Percentiles rank a stretch among this genome's conserved stretches.
phyloP scores from a whole-genome alignment of 2,113 vertebrate species.

The Bujurquina vittata region DNA sequence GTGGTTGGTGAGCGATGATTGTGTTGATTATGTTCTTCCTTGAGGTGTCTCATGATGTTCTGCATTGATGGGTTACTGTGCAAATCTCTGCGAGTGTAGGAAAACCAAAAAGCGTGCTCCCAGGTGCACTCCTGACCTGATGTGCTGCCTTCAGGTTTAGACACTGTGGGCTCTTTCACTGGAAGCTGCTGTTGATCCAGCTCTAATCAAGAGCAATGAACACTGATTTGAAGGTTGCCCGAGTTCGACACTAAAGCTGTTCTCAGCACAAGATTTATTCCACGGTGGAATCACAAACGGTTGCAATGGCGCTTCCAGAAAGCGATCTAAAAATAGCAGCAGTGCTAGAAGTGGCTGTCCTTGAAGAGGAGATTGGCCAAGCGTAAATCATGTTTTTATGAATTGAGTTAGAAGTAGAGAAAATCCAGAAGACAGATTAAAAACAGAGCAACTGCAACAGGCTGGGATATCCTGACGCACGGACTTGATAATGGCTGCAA shows the following conservation, averaged over 20 bases:
- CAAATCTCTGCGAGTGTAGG: background rate
- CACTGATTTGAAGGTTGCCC: background rate
- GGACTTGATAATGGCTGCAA: background rate
- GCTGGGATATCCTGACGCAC: background rate
- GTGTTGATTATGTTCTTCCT: background rate
- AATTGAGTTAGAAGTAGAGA: background rate
- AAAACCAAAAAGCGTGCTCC: background rate
- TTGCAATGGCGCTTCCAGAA: background rate
- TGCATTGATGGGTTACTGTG: background rate
- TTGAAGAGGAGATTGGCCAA: background rate
- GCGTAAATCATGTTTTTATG: background rate
- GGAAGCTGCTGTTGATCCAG: no score
- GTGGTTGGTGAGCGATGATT: no score
- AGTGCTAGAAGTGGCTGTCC: background rate
- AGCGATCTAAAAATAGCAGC: no score
- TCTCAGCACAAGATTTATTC: no score
- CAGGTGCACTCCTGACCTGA: background rate
- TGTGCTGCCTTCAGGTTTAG: no score
- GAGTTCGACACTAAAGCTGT: background rate
- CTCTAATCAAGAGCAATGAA: background rate
- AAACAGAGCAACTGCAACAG: background rate
- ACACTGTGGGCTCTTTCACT: background rate
- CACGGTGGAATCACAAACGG: background rate
- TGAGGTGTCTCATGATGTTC: background rate
- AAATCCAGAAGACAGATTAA: background rate